Conservation (phyloP, 2,888 invertebrate genomes). For the Osedax fenrisi region DNA sequence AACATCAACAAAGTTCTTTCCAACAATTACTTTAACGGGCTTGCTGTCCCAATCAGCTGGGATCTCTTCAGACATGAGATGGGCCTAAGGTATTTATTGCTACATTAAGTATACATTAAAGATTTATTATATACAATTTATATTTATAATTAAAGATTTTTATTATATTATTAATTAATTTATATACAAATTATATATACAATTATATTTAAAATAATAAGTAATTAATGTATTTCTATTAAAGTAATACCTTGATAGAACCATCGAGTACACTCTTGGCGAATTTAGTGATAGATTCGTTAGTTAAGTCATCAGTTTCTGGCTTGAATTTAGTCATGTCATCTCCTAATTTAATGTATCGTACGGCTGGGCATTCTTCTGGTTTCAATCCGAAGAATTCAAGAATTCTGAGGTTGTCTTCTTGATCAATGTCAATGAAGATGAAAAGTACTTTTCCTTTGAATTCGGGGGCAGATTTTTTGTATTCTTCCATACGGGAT, state of each 20-base stretch:
- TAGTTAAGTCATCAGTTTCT: conserved; percentile 55
- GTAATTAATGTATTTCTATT: not conserved
- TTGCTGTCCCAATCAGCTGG: conserved; percentile 93
- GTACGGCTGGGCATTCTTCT: conserved; percentile 62
- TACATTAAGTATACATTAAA: too few species aligned
- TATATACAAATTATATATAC: not conserved
- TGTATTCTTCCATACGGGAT: conserved; percentile 65
- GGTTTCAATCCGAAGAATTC: conserved; percentile 98
- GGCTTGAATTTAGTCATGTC: conserved; percentile 67
- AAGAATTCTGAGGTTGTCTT: conserved; percentile 87
- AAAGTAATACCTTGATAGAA: conserved; percentile 61
- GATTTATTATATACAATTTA: too few species aligned
- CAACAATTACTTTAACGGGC: conserved; percentile 81
- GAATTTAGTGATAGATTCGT: conserved; percentile 65
- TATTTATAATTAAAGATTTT: not conserved
- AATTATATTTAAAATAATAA: not conserved
- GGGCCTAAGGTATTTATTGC: too few species aligned
- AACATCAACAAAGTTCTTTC: conserved; percentile 86
- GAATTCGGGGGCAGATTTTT: conserved; percentile 73
- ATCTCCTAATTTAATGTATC: conserved; percentile 84
- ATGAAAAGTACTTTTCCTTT: conserved; percentile 84
- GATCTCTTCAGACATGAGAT: conserved; percentile 79
- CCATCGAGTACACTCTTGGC: conserved; percentile 78
- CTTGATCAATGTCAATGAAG: conserved; percentile 82
- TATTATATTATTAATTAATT: not conserved